Conservation (phyloP, 1,140 invertebrate species). For the Tetramorium parvispinum region DNA sequence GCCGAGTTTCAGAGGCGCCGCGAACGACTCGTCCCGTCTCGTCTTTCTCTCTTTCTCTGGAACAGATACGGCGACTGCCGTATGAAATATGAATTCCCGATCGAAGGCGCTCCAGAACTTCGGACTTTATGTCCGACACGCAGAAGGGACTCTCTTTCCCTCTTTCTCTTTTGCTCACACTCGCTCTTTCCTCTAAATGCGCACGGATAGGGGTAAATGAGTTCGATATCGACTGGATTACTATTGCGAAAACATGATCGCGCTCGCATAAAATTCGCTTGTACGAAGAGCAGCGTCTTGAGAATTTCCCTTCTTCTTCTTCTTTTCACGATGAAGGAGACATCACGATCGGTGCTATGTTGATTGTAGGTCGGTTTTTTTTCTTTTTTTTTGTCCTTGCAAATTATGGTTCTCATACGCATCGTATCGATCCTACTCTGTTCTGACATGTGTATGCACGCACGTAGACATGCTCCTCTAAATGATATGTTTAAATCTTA, state of each 20-base stretch:
- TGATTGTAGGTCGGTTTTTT: conserved; percentile 27
- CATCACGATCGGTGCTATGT: conserved; percentile 11
- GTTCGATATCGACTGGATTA: conserved; percentile 23
- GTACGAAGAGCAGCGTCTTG: background rate
- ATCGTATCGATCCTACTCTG: conserved; percentile 1
- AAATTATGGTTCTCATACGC: conserved; percentile 14
- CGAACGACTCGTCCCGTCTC: conserved; percentile 26
- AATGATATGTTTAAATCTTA: conserved; percentile 55
- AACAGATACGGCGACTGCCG: conserved; percentile 17
- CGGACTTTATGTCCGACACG: conserved; percentile 22
- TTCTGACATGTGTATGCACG: background rate
- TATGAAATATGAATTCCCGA: conserved; percentile 72
- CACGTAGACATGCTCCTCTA: background rate
- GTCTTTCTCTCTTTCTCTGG: conserved; percentile 19
- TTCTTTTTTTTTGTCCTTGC: background rate
- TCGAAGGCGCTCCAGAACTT: conserved; percentile 62
- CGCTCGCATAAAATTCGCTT: conserved; percentile 3
- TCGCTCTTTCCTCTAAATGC: conserved; percentile 1
- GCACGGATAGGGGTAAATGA: conserved; percentile 40
- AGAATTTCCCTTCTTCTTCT: no score
- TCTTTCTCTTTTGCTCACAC: background rate
- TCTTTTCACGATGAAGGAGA: background rate
- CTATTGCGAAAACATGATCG: background rate
- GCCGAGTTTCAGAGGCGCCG: conserved; percentile 36
- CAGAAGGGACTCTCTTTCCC: conserved; percentile 33